Evolutionary conservation across 2,888 invertebrate species (phyloP).

Genomic region (Apotomis capreana): DNA sequence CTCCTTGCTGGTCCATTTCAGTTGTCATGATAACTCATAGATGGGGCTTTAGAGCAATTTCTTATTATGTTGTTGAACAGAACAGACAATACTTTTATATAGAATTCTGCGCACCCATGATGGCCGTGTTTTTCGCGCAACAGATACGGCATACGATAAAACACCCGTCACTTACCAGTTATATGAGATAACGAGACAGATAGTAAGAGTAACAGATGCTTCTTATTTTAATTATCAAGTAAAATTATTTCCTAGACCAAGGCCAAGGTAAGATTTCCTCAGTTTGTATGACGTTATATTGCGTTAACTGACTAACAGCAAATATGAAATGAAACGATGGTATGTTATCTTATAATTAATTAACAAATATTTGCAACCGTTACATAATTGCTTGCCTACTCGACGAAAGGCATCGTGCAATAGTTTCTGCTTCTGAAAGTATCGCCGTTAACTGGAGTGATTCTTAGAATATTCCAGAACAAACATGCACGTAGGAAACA

Average conservation of each 20-base stretch:
- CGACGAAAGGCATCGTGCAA: background rate
- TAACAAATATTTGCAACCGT: conserved; percentile 26
- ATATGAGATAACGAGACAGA: too few species aligned
- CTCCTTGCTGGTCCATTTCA: conserved; percentile 13
- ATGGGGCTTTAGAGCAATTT: background rate
- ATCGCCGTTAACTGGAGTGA: background rate
- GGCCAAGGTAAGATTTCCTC: too few species aligned
- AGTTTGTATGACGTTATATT: too few species aligned
- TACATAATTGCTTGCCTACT: conserved; percentile 18
- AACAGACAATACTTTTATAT: background rate
- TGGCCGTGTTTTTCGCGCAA: too few species aligned
- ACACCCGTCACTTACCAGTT: too few species aligned
- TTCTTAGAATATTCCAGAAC: conserved; percentile 1
- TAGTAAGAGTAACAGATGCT: too few species aligned
- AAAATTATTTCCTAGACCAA: too few species aligned
- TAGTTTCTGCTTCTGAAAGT: conserved; percentile 9
- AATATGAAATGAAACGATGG: conserved; percentile 10
- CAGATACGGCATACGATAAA: too few species aligned
- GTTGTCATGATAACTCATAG: conserved; percentile 4
- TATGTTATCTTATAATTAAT: conserved; percentile 29
- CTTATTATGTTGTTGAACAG: background rate
- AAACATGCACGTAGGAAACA: background rate
- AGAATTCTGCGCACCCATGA: too few species aligned
- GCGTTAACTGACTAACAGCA: too few species aligned
- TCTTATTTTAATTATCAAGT: too few species aligned